These are phyloP conservation scores for Halcyon senegalensis DNA, from an alignment of 2,113 vertebrate species.

Conservation along the genomic window DNA sequence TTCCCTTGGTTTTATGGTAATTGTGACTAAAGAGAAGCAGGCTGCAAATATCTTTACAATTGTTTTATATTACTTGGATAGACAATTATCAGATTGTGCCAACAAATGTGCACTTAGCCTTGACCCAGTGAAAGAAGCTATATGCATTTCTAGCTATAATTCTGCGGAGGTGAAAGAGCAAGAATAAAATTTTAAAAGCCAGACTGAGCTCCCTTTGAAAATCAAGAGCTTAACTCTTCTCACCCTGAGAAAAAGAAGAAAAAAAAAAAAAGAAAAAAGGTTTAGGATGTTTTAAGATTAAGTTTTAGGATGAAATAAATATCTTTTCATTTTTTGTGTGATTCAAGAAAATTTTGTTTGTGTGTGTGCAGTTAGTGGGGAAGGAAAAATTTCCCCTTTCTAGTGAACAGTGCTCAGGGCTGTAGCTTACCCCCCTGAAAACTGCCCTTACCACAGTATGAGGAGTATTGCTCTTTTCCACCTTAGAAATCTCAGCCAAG, in stretches of 20 bases:
- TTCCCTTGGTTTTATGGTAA: constrained; percentile 30
- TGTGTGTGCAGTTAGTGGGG: neutral
- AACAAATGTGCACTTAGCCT: constrained; percentile 13
- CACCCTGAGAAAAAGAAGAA: neutral
- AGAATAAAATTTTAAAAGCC: neutral
- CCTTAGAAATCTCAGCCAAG: neutral
- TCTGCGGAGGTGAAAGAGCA: constrained; percentile 10
- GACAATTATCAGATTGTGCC: constrained; percentile 20
- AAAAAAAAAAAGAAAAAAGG: too few species aligned
- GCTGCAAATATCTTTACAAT: constrained; percentile 37
- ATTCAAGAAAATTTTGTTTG: neutral
- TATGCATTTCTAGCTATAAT: neutral
- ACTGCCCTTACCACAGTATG: neutral
- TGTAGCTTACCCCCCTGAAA: neutral
- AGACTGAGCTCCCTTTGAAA: neutral
- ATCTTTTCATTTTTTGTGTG: neutral
- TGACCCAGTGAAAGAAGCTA: neutral
- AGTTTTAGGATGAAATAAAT: neutral
- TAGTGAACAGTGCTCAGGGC: neutral
- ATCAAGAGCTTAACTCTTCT: neutral
- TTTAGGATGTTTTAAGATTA: neutral
- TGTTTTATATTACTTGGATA: constrained; percentile 51
- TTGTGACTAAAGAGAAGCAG: neutral
- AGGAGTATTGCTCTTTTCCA: neutral
- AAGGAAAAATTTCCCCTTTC: neutral